phyloP scores from a whole-genome alignment of 2,113 vertebrate genomes.

The Pitta sordida region DNA sequence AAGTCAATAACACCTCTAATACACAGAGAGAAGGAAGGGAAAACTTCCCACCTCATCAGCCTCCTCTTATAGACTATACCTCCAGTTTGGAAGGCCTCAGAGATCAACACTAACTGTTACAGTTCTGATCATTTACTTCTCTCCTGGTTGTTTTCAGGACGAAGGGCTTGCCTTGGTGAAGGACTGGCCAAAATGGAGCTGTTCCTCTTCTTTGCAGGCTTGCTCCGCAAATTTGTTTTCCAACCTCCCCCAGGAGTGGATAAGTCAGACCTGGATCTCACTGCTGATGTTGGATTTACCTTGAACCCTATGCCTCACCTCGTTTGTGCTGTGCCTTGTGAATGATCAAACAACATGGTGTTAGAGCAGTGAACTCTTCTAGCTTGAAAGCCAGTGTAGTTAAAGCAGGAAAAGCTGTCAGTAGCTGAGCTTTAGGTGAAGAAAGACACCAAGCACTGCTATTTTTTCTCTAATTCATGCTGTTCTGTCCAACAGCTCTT shows the following conservation, averaged over 20 bases:
- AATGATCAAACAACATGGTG: not conserved
- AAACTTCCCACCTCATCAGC: not conserved
- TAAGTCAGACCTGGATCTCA: conserved; percentile 70
- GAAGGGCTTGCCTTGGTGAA: conserved; percentile 72
- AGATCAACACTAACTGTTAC: not conserved
- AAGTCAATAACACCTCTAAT: not conserved
- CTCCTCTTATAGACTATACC: not conserved
- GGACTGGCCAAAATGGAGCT: conserved; percentile 78
- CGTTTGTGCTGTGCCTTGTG: conserved; percentile 66
- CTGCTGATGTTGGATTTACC: conserved; percentile 63
- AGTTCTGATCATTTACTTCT: not conserved
- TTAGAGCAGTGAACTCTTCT: not conserved
- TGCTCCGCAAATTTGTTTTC: conserved; percentile 75
- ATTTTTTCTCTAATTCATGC: not conserved
- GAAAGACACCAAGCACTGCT: not conserved
- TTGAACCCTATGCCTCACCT: conserved; percentile 69
- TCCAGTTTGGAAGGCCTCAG: not conserved
- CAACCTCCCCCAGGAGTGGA: conserved; percentile 66
- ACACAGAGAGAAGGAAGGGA: not conserved
- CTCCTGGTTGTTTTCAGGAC: conserved; percentile 52
- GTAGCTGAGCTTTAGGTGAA: not conserved
- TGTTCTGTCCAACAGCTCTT: not conserved
- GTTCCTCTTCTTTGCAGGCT: conserved; percentile 75
- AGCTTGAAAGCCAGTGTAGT: not conserved
- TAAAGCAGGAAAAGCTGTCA: not conserved